Base-by-base conservation (phyloP, 2,888 invertebrate species). In the Pollenia amentaria region DNA sequence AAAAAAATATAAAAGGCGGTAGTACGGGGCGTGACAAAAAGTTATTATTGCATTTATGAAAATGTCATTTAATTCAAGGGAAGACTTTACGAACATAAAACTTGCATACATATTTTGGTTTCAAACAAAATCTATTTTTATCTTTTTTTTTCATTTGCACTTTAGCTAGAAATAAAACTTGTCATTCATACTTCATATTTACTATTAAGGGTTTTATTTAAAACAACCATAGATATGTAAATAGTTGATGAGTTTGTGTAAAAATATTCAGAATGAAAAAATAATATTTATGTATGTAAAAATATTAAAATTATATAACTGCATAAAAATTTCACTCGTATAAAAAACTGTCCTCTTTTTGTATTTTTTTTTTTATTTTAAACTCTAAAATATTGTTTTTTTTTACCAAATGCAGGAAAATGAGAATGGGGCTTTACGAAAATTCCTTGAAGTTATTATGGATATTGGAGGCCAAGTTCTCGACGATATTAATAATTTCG, bases 391-490 rank as follows among this genome's bases (percentile, higher is more conserved):
- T 29, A 10, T 10, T 8, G 38, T n/a, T 42, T 21, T 8, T n/a
- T 42, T n/a, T 72, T 55, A 1, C 12, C 40, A 67, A 42, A 69
- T n/a, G 12, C 55, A 82, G 82, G 77, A 78, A 84, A 84, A 96
- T 91, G 95, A 96, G 91, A 95, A 96, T 89, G 96, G 96, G 29
- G 97, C 97, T 64, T 94, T 98, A 85, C 96, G 95, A 93, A 96
- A 96, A 92, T 97, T 98, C 93, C 96, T 96, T 92, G 96, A 97
- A 92, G 96, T 96, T 76, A 96, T 98, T 87, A 95, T 96, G 93
- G 96, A 97, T 90, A 94, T 95, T 82, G 97, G 96, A 8, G 95
- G 95, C 80, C 96, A 96, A 88, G 97, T 97, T 91, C 94, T 97
- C 92, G 95, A 95, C 86, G 96, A 95, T 88, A 95, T 97, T 46